Conservation (phyloP, 2,113 vertebrate genomes). For the Poeciliopsis turrubarensis region DNA sequence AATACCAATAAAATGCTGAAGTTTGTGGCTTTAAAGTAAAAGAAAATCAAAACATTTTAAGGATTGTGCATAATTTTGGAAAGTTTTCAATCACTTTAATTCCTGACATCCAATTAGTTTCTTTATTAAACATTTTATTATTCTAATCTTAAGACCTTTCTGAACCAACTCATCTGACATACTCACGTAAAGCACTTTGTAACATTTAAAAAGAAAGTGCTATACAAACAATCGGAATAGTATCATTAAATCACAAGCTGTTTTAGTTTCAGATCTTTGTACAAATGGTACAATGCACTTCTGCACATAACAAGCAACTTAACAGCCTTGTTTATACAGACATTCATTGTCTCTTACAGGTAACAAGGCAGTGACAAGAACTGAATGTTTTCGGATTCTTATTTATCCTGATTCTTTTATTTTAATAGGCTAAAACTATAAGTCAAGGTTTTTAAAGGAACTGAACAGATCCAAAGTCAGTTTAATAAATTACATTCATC, state of each 20-base stretch:
- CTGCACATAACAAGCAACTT: conserved; percentile 53
- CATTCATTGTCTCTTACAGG: conserved; percentile 50
- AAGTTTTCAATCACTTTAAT: neutral
- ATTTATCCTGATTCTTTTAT: neutral
- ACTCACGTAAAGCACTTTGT: conserved; percentile 3
- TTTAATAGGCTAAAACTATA: conserved; percentile 57
- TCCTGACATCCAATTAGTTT: neutral
- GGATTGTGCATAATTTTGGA: neutral
- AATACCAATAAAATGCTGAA: neutral
- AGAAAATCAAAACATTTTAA: neutral
- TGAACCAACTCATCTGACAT: neutral
- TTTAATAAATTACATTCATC: conserved; percentile 80
- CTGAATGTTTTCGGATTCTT: conserved; percentile 29
- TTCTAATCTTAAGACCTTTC: neutral
- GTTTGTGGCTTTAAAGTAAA: neutral
- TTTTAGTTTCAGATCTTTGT: conserved; percentile 27
- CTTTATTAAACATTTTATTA: neutral
- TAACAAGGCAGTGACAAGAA: conserved; percentile 62
- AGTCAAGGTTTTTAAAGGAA: conserved; percentile 50
- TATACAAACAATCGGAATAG: neutral
- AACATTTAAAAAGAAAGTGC: neutral
- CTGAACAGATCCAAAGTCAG: conserved; percentile 62
- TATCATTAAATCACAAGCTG: conserved; percentile 56
- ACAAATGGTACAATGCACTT: conserved; percentile 62
- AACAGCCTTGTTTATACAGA: conserved; percentile 55